These are phyloP conservation scores for Iphiclides podalirius DNA, from an alignment of 2,888 invertebrate genomes.

Conservation along the genomic window DNA sequence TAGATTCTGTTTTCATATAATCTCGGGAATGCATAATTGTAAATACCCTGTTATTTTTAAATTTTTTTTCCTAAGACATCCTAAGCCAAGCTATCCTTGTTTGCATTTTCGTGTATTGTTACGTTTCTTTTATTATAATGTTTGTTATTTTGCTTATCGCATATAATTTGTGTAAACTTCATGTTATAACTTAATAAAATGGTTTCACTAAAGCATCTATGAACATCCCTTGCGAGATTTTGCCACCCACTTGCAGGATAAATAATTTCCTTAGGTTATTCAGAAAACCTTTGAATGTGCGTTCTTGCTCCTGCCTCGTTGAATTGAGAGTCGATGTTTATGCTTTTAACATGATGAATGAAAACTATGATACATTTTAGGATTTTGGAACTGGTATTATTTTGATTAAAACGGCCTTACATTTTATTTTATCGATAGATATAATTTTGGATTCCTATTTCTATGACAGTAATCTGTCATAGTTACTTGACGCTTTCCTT, in stretches of 20 bases:
- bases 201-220: background rate
- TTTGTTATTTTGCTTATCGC: background rate
- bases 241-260: constrained; percentile 31
- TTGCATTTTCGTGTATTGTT: background rate
- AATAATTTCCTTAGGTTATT: too few species aligned
- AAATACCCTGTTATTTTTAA: background rate
- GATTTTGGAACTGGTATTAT: too few species aligned
- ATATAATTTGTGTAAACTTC: background rate
- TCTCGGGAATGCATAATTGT: constrained; percentile 23
- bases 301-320: too few species aligned
- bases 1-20: constrained; percentile 10
- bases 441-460: too few species aligned
- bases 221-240: background rate
- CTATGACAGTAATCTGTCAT: too few species aligned
- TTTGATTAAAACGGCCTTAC: too few species aligned
- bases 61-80: background rate
- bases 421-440: too few species aligned
- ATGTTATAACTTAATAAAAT: background rate
- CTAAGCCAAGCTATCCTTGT: background rate
- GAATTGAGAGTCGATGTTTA: too few species aligned
- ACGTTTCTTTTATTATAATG: background rate
- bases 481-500: too few species aligned
- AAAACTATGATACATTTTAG: too few species aligned
- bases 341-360: too few species aligned
- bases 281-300: too few species aligned